These are phyloP conservation scores for Epicampocera succincta DNA, from an alignment of 2,888 invertebrate species.

Conservation along the genomic window DNA sequence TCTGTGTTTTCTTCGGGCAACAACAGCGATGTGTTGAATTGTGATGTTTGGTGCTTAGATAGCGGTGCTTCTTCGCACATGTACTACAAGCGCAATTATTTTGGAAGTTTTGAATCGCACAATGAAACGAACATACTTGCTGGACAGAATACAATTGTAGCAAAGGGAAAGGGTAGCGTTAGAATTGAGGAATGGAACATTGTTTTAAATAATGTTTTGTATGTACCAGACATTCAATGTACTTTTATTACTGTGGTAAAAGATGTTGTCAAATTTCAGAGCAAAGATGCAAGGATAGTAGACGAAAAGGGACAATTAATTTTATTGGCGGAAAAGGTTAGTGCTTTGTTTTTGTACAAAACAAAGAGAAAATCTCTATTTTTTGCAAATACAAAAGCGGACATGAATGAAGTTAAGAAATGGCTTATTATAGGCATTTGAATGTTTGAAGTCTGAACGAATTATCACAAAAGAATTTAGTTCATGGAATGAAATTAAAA, in stretches of 20 bases:
- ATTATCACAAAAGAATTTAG: conserved; percentile 15
- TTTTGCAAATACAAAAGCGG: conserved; percentile 33
- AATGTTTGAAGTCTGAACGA: conserved; percentile 37
- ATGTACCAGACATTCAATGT: conserved; percentile 48
- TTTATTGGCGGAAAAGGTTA: conserved; percentile 5
- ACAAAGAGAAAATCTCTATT: no score
- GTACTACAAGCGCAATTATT: conserved; percentile 48
- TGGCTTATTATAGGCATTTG: conserved; percentile 51
- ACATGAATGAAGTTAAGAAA: no score
- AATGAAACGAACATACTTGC: no score
- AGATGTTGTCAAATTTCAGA: conserved; percentile 36
- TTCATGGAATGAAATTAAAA: conserved; percentile 20
- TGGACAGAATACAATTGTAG: conserved; percentile 36
- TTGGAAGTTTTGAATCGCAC: conserved; percentile 36
- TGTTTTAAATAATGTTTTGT: conserved; percentile 37
- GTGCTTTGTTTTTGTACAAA: conserved; percentile 52
- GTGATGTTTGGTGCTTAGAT: conserved; percentile 47
- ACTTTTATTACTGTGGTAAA: conserved; percentile 53
- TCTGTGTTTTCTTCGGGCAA: conserved; percentile 30
- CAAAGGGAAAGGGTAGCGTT: conserved; percentile 39
- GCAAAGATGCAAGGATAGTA: conserved; percentile 12
- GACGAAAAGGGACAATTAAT: no score
- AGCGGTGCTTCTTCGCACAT: conserved; percentile 57
- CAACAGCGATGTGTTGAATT: conserved; percentile 31
- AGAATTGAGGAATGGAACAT: background rate